Percentiles rank a stretch among this genome's conserved stretches.
Evolutionary conservation across 2,113 vertebrate genomes (phyloP).

Genomic region (Solenodon paradoxus): DNA sequence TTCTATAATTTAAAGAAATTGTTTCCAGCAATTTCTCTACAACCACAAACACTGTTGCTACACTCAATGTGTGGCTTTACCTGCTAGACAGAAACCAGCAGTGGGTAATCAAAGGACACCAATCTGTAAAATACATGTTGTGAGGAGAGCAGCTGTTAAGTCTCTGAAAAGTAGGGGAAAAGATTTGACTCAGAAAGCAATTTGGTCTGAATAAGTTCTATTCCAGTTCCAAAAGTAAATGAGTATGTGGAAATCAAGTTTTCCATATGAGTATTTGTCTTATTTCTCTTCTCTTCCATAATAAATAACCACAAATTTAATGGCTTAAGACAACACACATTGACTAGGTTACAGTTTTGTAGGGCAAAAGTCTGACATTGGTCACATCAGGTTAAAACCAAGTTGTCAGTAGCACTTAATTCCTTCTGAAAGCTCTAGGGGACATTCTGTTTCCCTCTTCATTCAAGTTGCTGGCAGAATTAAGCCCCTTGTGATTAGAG

Average conservation of each 20-base stretch:
- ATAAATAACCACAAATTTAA: not conserved
- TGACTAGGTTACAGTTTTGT: not conserved
- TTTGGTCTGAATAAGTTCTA: not conserved
- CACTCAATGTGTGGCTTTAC: not conserved
- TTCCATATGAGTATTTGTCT: not conserved
- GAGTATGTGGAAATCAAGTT: not conserved
- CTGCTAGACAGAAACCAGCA: not conserved
- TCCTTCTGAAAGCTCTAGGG: not conserved
- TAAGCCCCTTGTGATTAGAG: not conserved
- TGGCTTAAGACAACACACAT: not conserved
- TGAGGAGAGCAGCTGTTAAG: not conserved
- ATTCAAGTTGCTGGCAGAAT: not conserved
- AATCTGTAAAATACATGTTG: not conserved
- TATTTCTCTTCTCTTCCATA: not conserved
- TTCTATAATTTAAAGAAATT: not conserved
- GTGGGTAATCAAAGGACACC: not conserved
- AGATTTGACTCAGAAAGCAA: not conserved
- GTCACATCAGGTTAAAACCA: not conserved
- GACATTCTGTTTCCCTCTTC: not conserved
- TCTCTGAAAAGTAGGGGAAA: not conserved
- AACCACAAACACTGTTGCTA: not conserved
- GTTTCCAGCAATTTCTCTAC: not conserved
- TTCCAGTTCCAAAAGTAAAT: not conserved
- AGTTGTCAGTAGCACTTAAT: not conserved
- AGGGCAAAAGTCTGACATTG: not conserved